Evolutionary conservation across 2,113 vertebrate genomes (phyloP).

Genomic region (Micromys minutus): DNA sequence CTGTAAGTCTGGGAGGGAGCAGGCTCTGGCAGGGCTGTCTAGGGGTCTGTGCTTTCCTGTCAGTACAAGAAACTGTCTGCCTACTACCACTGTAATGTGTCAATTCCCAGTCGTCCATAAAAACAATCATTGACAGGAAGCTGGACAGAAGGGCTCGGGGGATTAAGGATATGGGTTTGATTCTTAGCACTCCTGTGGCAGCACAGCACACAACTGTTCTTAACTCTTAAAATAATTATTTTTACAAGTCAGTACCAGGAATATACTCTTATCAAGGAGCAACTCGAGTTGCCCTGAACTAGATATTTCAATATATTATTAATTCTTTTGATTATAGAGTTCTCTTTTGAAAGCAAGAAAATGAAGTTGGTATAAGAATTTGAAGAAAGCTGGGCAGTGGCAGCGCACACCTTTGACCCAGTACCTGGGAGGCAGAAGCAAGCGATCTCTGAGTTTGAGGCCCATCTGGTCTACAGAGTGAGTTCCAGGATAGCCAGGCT

Average conservation of each 20-base stretch:
- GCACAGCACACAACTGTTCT: background rate
- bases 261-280: background rate
- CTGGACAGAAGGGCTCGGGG: background rate
- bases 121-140: background rate
- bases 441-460: background rate
- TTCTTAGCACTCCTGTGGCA: background rate
- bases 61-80: background rate
- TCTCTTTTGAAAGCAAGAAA: background rate
- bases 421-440: background rate
- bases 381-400: background rate
- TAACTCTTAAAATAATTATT: background rate
- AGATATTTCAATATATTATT: background rate
- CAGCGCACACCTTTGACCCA: background rate
- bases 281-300: constrained; percentile 4
- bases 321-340: background rate
- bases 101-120: background rate
- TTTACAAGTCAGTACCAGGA: background rate
- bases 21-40: background rate
- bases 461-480: background rate
- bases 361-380: background rate
- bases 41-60: background rate
- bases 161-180: background rate
- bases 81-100: background rate
- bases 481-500: background rate
- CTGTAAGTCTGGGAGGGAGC: background rate